A percentile compares a stretch with the other conserved stretches of the same genome.
Conservation (phyloP, 2,113 vertebrate genomes). For the Onychostoma macrolepis region DNA sequence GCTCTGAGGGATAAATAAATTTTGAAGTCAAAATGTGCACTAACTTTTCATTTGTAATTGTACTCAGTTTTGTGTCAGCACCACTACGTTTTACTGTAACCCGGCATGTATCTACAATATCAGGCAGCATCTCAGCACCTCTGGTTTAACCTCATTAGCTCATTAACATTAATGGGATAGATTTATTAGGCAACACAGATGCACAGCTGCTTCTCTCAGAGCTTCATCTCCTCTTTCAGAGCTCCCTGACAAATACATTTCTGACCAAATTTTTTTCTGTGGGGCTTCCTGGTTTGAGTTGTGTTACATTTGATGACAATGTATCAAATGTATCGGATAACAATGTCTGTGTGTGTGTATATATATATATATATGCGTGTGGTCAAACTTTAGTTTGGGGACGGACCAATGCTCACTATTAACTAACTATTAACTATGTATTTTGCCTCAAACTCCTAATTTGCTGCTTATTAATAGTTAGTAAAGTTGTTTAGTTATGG, state of each 20-base stretch:
- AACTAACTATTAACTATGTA: no score
- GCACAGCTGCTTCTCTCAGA: constrained; percentile 53
- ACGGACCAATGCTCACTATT: no score
- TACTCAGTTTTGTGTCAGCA: not conserved
- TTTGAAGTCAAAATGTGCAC: not conserved
- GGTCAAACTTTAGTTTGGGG: no score
- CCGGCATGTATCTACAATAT: not conserved
- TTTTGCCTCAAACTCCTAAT: no score
- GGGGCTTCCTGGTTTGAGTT: not conserved
- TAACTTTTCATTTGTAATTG: not conserved
- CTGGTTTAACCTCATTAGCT: constrained; percentile 62
- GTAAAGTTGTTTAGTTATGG: no score
- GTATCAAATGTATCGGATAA: no score
- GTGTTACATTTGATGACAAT: not conserved
- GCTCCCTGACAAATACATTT: not conserved
- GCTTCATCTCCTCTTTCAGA: constrained; percentile 52
- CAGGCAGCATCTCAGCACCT: constrained; percentile 56
- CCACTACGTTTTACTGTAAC: not conserved
- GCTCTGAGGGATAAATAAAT: not conserved
- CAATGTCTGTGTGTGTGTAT: no score
- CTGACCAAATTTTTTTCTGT: not conserved
- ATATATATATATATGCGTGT: no score
- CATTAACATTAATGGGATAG: constrained; percentile 72
- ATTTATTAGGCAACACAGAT: constrained; percentile 71
- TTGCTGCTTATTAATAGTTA: no score